Percentiles rank a stretch among this genome's conserved stretches.
These are phyloP conservation scores for Marasmarcha lunaedactyla DNA, from an alignment of 2,888 invertebrate species.

Conservation along the genomic window DNA sequence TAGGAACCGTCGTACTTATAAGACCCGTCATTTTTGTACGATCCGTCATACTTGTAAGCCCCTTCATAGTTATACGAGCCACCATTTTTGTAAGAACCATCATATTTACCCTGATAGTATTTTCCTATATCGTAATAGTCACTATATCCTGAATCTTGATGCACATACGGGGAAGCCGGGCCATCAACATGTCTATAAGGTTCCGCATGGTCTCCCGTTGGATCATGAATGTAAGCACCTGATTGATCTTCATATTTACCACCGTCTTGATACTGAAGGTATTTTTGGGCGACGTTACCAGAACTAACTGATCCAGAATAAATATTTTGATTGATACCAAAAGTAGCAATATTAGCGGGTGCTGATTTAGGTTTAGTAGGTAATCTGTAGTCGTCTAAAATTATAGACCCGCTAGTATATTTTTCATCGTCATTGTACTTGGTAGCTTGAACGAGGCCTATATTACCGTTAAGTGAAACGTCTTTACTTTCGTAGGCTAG, in stretches of 20 bases:
- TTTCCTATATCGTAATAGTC: conserved; percentile 34
- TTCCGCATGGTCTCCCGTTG: conserved; percentile 51
- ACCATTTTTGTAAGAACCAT: conserved; percentile 9
- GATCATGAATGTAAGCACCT: conserved; percentile 60
- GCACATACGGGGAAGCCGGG: conserved; percentile 42
- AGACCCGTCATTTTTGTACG: conserved; percentile 20
- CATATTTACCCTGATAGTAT: conserved; percentile 21
- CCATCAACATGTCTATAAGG: conserved; percentile 52
- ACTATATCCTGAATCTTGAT: conserved; percentile 32
- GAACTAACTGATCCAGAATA: conserved; percentile 1
- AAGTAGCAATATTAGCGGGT: not conserved
- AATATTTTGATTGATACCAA: not conserved
- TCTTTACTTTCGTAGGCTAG: conserved; percentile 25
- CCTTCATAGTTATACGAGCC: conserved; percentile 24
- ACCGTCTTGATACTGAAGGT: conserved; percentile 23
- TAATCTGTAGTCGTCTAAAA: conserved; percentile 54
- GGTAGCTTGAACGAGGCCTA: conserved; percentile 43
- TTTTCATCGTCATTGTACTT: conserved; percentile 33
- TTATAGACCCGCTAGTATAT: conserved; percentile 52
- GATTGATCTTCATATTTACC: conserved; percentile 38
- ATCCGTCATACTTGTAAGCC: too few relatives aligned
- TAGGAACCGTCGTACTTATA: conserved; percentile 30
- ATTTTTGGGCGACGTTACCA: conserved; percentile 1
- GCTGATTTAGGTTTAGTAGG: conserved; percentile 27
- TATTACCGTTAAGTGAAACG: conserved; percentile 18